Percentiles rank a stretch among this genome's conserved stretches.
These are phyloP conservation scores for Saccopteryx leptura DNA, from an alignment of 2,113 vertebrate species.

Conservation along the genomic window DNA sequence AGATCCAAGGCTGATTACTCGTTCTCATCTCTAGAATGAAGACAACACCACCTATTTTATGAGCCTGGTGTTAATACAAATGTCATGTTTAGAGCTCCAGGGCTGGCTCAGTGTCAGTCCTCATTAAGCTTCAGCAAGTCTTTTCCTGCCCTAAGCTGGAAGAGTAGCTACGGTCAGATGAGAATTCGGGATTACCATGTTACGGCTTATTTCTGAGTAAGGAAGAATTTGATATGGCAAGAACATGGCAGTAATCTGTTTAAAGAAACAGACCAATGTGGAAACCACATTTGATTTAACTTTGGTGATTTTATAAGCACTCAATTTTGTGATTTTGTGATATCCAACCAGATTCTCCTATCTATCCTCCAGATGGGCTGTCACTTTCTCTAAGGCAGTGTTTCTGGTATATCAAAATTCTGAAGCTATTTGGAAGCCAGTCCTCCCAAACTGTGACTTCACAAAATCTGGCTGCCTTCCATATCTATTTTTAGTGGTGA, in stretches of 20 bases:
- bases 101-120: neutral
- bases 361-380: neutral
- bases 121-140: neutral
- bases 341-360: neutral
- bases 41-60: no score
- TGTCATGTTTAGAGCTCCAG: fast-evolving
- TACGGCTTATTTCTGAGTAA: neutral
- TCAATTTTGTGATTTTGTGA: neutral
- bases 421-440: neutral
- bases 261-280: neutral
- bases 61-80: no score
- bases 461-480: neutral
- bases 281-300: neutral
- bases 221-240: neutral
- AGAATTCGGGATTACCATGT: neutral
- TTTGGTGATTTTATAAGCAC: neutral
- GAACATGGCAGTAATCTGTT: neutral
- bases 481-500: neutral
- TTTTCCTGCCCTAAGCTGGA: neutral
- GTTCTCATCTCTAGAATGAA: neutral
- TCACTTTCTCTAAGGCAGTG: neutral
- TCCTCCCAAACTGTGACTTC: neutral
- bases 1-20: neutral
- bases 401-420: neutral
- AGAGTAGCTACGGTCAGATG: neutral